Evolutionary conservation across 2,888 invertebrate genomes (phyloP), one percentile per base, ranked within the genome.

Genomic region (Venusia cambrica): DNA sequence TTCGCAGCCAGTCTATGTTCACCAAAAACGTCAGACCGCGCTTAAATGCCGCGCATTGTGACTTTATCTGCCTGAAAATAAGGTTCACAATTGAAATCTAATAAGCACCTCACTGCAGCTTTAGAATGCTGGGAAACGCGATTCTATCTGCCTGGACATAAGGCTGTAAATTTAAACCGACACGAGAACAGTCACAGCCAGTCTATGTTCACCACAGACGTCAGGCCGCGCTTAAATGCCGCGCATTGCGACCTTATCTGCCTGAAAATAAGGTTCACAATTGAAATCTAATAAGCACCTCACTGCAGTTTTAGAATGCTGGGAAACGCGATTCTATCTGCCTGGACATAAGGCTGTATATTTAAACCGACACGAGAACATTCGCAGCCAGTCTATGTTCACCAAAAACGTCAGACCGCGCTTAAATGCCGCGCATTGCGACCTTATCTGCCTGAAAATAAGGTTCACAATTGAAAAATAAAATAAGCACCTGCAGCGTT

Each of bases 101-200:
- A n/a, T n/a, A n/a, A n/a, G n/a, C n/a, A n/a, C n/a, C n/a, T n/a
- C n/a, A n/a, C n/a, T n/a, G n/a, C n/a, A n/a, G n/a, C n/a, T n/a
- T n/a, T n/a, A n/a, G n/a, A n/a, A n/a, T n/a, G n/a, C n/a, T n/a
- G n/a, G n/a, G n/a, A n/a, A n/a, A n/a, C n/a, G n/a, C n/a, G n/a
- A n/a, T n/a, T n/a, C n/a, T n/a, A n/a, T n/a, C n/a, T n/a, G n/a
- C n/a, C n/a, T n/a, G n/a, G n/a, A n/a, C n/a, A n/a, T n/a, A n/a
- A n/a, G n/a, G n/a, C n/a, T n/a, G n/a, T n/a, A n/a, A n/a, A n/a
- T n/a, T n/a, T n/a, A n/a, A n/a, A n/a, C n/a, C n/a, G 93, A 60
- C 97, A 89, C 42, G 87, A 87, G 84, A 99, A 99, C 92, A 99
- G 94, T 36, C 95, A 92, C 49, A 99, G 87, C 97, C 98, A 99